These are phyloP conservation scores for Drosophila tropicalis DNA, from an alignment of 1,140 invertebrate species.

Conservation along the genomic window DNA sequence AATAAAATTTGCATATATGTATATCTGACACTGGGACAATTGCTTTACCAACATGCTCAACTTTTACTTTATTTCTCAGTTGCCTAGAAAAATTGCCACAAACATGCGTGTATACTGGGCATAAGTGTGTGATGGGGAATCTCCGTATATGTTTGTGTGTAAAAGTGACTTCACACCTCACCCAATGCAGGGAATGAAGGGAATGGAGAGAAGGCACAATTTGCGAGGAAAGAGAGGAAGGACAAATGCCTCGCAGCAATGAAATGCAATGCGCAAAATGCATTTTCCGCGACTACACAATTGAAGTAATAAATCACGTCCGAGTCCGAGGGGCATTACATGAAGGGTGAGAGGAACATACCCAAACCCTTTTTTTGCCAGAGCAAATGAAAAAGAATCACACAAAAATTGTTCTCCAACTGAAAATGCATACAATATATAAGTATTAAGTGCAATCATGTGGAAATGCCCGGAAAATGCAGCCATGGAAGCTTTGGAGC, in stretches of 20 bases:
- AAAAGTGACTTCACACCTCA: constrained; percentile 72
- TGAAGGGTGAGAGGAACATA: constrained; percentile 11
- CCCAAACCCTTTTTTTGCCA: constrained; percentile 40
- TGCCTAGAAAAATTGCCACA: constrained; percentile 41
- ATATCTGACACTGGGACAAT: background rate
- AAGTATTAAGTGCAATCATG: constrained; percentile 78
- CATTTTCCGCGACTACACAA: constrained; percentile 79
- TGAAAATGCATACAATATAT: constrained; percentile 39
- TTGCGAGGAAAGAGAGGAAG: background rate
- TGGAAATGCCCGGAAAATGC: constrained; percentile 72
- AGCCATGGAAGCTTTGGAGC: constrained; percentile 11
- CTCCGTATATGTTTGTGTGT: constrained; percentile 31
- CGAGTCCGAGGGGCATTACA: constrained; percentile 1
- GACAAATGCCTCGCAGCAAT: constrained; percentile 73
- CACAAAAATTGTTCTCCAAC: constrained; percentile 34
- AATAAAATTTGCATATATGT: background rate
- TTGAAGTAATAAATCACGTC: constrained; percentile 78
- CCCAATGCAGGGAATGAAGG: constrained; percentile 17
- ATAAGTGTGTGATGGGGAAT: constrained; percentile 37
- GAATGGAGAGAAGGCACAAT: background rate
- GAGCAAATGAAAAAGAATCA: constrained; percentile 19
- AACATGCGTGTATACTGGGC: constrained; percentile 47
- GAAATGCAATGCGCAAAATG: constrained; percentile 81
- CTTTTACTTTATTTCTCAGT: background rate
- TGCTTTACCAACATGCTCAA: background rate